Conservation (phyloP, 2,113 vertebrate species). For the Lonchura striata region DNA sequence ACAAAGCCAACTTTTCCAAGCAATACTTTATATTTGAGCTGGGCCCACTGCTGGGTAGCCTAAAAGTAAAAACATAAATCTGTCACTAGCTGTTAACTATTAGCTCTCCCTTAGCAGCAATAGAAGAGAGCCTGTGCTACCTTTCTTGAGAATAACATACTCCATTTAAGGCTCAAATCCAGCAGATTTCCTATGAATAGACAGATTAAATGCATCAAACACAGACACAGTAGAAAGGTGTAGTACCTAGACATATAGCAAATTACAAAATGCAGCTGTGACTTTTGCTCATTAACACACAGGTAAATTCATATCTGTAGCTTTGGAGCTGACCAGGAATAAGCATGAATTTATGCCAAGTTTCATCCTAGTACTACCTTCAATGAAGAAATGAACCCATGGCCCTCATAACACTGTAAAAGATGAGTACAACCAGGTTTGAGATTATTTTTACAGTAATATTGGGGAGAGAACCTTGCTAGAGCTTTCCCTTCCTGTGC, state of each 20-base stretch:
- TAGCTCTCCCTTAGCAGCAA: background rate
- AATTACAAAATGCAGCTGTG: background rate
- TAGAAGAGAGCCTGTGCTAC: background rate
- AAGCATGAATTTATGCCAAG: background rate
- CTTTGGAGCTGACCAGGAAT: background rate
- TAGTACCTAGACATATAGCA: background rate
- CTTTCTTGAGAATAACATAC: background rate
- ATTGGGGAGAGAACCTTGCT: background rate
- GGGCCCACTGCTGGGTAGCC: background rate
- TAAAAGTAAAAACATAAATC: background rate
- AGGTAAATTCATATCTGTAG: background rate
- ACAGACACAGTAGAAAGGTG: background rate
- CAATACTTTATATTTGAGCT: background rate
- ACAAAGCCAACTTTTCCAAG: background rate
- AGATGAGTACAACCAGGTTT: background rate
- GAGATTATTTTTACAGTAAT: background rate
- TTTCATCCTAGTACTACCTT: background rate
- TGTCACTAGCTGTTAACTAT: conserved; percentile 1
- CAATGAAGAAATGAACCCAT: background rate
- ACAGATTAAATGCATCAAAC: background rate
- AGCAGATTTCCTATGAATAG: background rate
- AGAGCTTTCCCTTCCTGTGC: background rate
- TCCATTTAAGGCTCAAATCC: background rate
- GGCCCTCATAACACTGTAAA: background rate
- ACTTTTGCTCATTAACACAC: background rate